Evolutionary conservation across 2,888 invertebrate genomes (phyloP).

Genomic region (Amiota minor): DNA sequence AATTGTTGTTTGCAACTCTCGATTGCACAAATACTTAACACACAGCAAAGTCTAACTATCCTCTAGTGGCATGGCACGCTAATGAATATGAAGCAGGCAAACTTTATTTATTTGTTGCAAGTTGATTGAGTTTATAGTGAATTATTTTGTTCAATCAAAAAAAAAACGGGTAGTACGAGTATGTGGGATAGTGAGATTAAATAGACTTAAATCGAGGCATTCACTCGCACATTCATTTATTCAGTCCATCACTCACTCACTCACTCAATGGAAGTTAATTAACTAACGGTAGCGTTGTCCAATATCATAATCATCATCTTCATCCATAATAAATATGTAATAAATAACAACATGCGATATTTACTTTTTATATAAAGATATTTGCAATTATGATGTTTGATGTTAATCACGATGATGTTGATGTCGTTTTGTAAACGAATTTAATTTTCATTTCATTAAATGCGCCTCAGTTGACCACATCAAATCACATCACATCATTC

Average conservation of each 20-base stretch:
- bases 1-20: neutral
- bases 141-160: no score
- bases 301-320: neutral
- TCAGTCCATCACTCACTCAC: no score
- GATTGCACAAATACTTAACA: neutral
- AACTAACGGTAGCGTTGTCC: slow-evolving; percentile 10
- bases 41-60: neutral
- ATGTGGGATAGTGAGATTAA: no score
- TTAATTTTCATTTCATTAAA: neutral
- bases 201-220: no score
- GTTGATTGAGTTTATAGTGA: no score
- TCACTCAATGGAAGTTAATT: neutral
- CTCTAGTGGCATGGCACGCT: neutral
- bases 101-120: no score
- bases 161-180: no score
- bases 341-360: neutral
- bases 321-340: neutral
- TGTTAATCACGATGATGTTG: neutral
- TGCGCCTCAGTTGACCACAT: no score
- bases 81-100: neutral
- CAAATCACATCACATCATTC: no score
- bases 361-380: no score
- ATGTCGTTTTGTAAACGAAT: slow-evolving; percentile 1
- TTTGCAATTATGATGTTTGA: no score
- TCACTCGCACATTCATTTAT: no score